Evolutionary conservation across 2,888 invertebrate genomes (phyloP).

Genomic region (Pheosia gnoma): DNA sequence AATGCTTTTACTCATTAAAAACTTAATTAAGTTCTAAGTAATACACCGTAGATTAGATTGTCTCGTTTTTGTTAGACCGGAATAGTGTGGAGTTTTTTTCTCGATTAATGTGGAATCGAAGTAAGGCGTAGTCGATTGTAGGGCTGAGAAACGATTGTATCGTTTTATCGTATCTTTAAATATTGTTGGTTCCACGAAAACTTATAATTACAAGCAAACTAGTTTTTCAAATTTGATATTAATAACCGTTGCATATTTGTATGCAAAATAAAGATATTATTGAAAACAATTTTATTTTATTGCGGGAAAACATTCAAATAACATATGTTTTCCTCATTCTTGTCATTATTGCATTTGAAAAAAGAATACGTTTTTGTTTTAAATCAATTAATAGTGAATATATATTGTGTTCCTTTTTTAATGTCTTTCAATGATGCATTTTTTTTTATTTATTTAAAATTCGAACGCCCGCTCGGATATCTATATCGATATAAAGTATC

Average conservation of each 20-base stretch:
- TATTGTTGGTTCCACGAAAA: too few relatives aligned
- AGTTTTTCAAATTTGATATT: constrained; percentile 4
- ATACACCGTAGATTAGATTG: constrained; percentile 49
- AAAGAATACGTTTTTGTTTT: background rate
- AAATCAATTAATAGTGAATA: too few relatives aligned
- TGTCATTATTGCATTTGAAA: background rate
- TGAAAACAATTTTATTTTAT: constrained; percentile 6
- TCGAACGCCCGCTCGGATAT: background rate
- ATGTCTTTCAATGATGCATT: background rate
- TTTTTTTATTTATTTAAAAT: background rate
- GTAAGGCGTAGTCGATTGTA: constrained; percentile 51
- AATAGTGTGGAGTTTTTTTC: constrained; percentile 58
- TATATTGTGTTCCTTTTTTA: too few relatives aligned
- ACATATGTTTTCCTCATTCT: background rate
- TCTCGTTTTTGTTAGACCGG: constrained; percentile 58
- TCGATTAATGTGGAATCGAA: constrained; percentile 69
- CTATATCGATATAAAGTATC: constrained; percentile 19
- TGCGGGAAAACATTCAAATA: background rate
- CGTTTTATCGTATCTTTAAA: constrained; percentile 14
- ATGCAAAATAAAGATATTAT: constrained; percentile 6
- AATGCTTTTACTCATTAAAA: constrained; percentile 9
- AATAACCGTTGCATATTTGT: constrained; percentile 7
- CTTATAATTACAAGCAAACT: background rate
- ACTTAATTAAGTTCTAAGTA: constrained; percentile 43
- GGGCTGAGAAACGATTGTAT: constrained; percentile 36